Conservation (phyloP, 2,888 invertebrate species). For the Malthinus seriepunctatus region DNA sequence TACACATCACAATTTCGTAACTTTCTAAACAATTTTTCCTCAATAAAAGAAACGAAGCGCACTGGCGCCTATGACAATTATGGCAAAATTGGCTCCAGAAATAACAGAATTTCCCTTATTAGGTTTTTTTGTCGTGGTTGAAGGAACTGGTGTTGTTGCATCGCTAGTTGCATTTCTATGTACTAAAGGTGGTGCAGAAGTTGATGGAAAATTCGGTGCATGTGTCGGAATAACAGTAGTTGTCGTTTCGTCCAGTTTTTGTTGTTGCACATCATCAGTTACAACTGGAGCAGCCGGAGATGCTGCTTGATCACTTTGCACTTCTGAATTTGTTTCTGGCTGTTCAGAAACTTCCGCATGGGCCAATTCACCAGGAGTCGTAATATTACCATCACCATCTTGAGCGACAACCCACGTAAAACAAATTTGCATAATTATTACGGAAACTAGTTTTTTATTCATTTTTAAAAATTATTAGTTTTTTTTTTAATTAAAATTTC, state of each 20-base stretch:
- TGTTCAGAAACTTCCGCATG: not conserved
- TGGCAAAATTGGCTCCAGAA: not conserved
- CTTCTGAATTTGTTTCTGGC: not conserved
- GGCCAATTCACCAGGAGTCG: not conserved
- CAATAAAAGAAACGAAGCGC: constrained; percentile 9
- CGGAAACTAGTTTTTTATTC: not conserved
- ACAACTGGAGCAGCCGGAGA: not conserved
- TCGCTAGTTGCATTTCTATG: not conserved
- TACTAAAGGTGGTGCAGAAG: not conserved
- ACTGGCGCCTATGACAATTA: constrained; percentile 4
- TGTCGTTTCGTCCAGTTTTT: not conserved
- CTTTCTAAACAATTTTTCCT: not conserved
- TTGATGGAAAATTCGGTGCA: not conserved
- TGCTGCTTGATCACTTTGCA: not conserved
- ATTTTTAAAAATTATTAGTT: too few species aligned
- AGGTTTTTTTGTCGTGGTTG: not conserved
- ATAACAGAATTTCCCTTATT: not conserved
- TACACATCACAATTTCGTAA: constrained; percentile 16
- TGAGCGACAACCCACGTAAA: not conserved
- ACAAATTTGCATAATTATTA: not conserved
- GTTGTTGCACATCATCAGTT: not conserved
- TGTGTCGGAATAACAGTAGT: not conserved
- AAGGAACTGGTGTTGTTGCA: not conserved
- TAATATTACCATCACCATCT: not conserved
- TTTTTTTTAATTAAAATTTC: not conserved